Evolutionary conservation across 1,140 invertebrate species (phyloP).

Genomic region (Phthorimaea operculella): DNA sequence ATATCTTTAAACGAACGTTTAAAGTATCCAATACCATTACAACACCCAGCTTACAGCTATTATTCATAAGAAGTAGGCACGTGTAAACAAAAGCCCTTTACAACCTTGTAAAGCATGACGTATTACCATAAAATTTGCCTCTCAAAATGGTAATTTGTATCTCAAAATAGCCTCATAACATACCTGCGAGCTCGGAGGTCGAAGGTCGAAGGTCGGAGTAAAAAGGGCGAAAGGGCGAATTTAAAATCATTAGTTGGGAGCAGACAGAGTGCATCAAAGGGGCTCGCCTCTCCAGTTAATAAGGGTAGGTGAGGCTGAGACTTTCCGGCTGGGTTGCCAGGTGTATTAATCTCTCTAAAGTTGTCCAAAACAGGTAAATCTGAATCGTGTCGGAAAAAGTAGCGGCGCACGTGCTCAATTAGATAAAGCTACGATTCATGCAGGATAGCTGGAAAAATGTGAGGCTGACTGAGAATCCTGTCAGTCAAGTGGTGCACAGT

Average conservation of each 20-base stretch:
- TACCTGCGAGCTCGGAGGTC: conserved; percentile 20
- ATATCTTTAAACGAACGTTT: too few relatives aligned
- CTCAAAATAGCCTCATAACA: conserved; percentile 19
- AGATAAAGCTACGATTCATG: too few relatives aligned
- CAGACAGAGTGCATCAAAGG: conserved; percentile 51
- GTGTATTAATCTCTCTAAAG: too few relatives aligned
- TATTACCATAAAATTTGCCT: background rate
- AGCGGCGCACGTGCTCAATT: too few relatives aligned
- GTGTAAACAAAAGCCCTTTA: background rate
- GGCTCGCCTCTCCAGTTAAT: conserved; percentile 50
- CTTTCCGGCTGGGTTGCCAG: conserved; percentile 7
- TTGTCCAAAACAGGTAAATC: too few relatives aligned
- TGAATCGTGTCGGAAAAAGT: too few relatives aligned
- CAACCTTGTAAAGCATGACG: background rate
- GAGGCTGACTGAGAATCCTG: too few relatives aligned
- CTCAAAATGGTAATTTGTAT: background rate
- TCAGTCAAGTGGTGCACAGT: too few relatives aligned
- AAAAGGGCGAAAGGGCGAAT: conserved; percentile 51
- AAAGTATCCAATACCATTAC: too few relatives aligned
- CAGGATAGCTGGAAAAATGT: too few relatives aligned
- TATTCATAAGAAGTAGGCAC: background rate
- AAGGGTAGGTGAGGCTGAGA: conserved; percentile 55
- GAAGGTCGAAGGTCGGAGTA: conserved; percentile 24
- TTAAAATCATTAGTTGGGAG: conserved; percentile 57
- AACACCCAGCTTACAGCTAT: too few relatives aligned